These are phyloP conservation scores for Clarias gariepinus DNA, from an alignment of 2,113 vertebrate species.

Conservation along the genomic window DNA sequence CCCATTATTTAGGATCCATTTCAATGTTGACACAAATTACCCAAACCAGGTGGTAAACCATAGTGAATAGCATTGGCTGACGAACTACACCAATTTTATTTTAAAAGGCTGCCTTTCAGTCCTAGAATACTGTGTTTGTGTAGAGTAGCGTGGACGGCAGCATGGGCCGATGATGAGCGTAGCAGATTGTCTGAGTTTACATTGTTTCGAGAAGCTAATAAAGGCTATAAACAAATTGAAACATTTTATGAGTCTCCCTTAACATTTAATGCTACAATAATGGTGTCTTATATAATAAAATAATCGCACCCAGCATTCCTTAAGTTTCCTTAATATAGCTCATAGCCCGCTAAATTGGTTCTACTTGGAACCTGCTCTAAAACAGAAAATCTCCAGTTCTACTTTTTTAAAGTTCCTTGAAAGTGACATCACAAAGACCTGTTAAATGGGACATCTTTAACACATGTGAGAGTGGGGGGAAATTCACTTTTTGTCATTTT, in stretches of 20 bases:
- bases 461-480: too few species aligned
- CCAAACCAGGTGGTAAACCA: neutral
- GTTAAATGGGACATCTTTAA: too few species aligned
- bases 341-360: neutral
- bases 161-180: neutral
- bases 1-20: too few species aligned
- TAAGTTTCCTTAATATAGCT: neutral
- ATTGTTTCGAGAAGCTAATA: neutral
- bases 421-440: neutral
- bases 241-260: neutral
- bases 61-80: neutral
- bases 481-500: too few species aligned
- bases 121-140: neutral
- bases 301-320: neutral
- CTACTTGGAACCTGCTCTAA: neutral
- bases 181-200: neutral
- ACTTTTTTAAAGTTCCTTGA: neutral
- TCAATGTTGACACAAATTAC: neutral
- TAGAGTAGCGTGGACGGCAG: too few species aligned
- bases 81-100: neutral
- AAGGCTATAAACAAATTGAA: neutral
- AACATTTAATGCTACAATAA: neutral
- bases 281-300: neutral
- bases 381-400: too few species aligned
- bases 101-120: neutral